These are phyloP conservation scores for Poeciliopsis occidentalis DNA, from an alignment of 2,113 vertebrate genomes.

Conservation along the genomic window DNA sequence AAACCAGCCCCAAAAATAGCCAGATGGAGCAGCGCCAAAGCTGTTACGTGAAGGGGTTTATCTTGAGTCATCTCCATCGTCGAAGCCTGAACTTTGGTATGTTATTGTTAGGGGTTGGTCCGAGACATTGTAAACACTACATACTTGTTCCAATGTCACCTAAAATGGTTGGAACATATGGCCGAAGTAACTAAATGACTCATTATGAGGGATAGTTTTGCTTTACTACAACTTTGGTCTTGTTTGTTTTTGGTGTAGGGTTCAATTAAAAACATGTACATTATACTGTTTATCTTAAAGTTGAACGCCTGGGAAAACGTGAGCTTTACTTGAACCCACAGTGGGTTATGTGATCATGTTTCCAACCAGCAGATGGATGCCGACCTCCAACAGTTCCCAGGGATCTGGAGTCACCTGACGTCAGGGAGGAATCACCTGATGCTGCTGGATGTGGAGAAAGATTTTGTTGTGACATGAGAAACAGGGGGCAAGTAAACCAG, in stretches of 20 bases:
- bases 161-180: neutral
- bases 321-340: slow-evolving; percentile 16
- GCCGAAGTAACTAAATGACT: neutral
- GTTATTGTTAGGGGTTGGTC: slow-evolving; percentile 2
- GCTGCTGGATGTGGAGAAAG: neutral
- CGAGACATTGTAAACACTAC: neutral
- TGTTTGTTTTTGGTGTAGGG: neutral
- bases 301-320: neutral
- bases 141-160: slow-evolving; percentile 5
- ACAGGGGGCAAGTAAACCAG: no score
- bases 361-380: neutral
- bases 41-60: slow-evolving; percentile 20
- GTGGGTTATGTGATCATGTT: slow-evolving; percentile 33
- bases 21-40: neutral
- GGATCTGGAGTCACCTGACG: slow-evolving; percentile 57
- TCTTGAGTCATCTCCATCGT: slow-evolving; percentile 19
- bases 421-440: slow-evolving; percentile 7
- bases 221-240: slow-evolving; percentile 14
- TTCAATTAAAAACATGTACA: slow-evolving; percentile 15
- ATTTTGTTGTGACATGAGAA: neutral
- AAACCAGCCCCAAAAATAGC: slow-evolving; percentile 23
- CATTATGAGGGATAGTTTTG: slow-evolving; percentile 15
- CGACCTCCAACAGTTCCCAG: slow-evolving; percentile 36
- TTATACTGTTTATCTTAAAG: neutral
- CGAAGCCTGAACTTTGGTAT: slow-evolving; percentile 1